A percentile compares a stretch with the other conserved stretches of the same genome.
Conservation (phyloP, 35 echinoderm and acorn worm genomes). For the Patiria miniata region DNA sequence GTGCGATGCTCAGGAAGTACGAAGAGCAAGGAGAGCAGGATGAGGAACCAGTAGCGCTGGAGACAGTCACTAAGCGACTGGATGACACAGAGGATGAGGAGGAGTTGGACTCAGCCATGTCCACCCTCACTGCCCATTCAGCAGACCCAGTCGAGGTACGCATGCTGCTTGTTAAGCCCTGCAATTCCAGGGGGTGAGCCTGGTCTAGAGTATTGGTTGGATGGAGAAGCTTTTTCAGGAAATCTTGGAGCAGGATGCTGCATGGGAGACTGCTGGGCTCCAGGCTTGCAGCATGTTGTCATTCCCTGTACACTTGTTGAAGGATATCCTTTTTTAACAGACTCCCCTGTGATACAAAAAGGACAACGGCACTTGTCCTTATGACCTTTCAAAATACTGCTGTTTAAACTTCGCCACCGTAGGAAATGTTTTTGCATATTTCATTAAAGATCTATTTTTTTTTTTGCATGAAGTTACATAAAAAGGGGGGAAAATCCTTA, state of each 20-base stretch:
- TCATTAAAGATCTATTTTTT: too few relatives aligned
- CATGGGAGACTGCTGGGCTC: slow-evolving; percentile 15
- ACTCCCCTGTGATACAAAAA: too few relatives aligned
- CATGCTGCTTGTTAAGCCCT: neutral
- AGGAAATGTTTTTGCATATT: too few relatives aligned
- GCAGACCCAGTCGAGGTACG: slow-evolving; percentile 25
- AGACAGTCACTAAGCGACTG: neutral
- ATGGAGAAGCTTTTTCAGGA: neutral
- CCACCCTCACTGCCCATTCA: slow-evolving; percentile 4
- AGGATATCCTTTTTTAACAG: too few relatives aligned
- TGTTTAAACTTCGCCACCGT: too few relatives aligned
- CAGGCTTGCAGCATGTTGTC: neutral
- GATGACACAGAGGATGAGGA: neutral
- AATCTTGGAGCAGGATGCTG: neutral
- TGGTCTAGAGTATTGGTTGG: slow-evolving; percentile 22
- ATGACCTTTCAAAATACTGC: too few relatives aligned
- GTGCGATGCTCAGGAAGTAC: slow-evolving; percentile 80
- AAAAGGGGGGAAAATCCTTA: too few relatives aligned
- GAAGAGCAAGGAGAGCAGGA: slow-evolving; percentile 27
- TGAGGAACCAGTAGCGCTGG: neutral
- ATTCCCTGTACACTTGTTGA: neutral
- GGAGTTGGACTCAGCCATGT: slow-evolving; percentile 3
- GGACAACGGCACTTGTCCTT: too few relatives aligned
- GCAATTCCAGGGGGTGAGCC: slow-evolving; percentile 34
- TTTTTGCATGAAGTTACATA: too few relatives aligned